Conservation (phyloP, 2,797 vertebrate genomes). For the Rhynchotus rufescens region DNA sequence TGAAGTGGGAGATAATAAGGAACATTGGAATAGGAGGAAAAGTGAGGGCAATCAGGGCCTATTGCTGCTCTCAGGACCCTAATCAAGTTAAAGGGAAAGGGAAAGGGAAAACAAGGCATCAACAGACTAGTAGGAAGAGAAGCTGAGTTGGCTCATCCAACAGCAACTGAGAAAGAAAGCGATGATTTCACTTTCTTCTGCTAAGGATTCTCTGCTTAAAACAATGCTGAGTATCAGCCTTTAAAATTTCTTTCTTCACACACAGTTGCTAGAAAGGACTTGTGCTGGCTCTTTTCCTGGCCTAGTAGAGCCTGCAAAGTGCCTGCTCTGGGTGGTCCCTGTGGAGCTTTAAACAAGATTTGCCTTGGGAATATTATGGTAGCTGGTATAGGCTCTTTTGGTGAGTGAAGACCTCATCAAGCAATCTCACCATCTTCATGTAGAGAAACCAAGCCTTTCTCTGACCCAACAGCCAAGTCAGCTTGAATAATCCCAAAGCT, state of each 20-base stretch:
- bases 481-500: neutral
- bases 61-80: neutral
- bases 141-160: neutral
- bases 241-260: neutral
- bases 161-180: neutral
- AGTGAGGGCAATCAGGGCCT: neutral
- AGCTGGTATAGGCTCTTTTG: neutral
- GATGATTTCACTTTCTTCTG: neutral
- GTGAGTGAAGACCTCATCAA: neutral
- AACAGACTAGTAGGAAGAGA: neutral
- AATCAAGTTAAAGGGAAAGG: neutral
- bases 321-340: neutral
- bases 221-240: neutral
- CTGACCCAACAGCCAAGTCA: neutral
- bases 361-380: neutral
- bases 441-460: neutral
- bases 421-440: neutral
- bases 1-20: neutral
- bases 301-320: neutral
- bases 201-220: neutral
- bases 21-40: neutral
- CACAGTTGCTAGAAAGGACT: neutral
- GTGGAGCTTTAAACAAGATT: neutral
- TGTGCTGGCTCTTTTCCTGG: neutral
- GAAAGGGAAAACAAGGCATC: neutral